Evolutionary conservation across 2,113 vertebrate species (phyloP).

Genomic region (Clarias macrocephalus): DNA sequence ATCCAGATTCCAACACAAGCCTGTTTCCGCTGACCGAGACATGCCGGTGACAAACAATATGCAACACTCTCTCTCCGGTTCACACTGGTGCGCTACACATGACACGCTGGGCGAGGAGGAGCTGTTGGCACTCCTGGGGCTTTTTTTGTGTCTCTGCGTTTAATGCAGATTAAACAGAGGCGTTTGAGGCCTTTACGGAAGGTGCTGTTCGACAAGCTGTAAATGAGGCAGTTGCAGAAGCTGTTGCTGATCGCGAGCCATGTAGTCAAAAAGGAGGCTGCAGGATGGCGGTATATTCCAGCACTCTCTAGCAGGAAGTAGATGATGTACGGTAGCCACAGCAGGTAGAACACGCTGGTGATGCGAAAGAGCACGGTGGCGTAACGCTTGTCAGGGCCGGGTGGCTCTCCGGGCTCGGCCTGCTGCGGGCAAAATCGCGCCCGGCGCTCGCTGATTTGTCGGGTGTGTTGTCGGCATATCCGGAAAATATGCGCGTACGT

Average conservation of each 20-base stretch:
- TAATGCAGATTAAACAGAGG: constrained; percentile 88
- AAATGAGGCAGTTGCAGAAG: constrained; percentile 99
- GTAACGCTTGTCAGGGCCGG: constrained; percentile 90
- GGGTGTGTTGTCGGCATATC: constrained; percentile 95
- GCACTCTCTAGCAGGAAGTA: constrained; percentile 97
- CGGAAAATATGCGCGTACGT: constrained; percentile 98
- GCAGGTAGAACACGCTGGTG: constrained; percentile 96
- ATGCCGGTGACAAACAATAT: neutral
- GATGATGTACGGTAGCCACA: constrained; percentile 97
- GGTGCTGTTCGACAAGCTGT: constrained; percentile 96
- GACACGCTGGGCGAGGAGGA: constrained; percentile 76
- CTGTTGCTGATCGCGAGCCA: constrained; percentile 99
- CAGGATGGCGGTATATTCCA: constrained; percentile 80
- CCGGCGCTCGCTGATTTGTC: constrained; percentile 90
- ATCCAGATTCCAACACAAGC: constrained; percentile 23
- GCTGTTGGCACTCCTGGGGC: constrained; percentile 69
- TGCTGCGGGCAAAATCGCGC: constrained; percentile 88
- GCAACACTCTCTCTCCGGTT: neutral
- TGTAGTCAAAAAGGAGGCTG: constrained; percentile 92
- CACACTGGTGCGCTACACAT: constrained; percentile 61
- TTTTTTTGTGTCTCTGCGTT: constrained; percentile 77
- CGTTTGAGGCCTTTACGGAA: constrained; percentile 95
- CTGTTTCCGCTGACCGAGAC: constrained; percentile 6
- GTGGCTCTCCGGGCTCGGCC: constrained; percentile 70
- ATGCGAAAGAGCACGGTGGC: constrained; percentile 96